phyloP scores from a whole-genome alignment of 2,888 invertebrate genomes.

The Cecidostiba fungosa region DNA sequence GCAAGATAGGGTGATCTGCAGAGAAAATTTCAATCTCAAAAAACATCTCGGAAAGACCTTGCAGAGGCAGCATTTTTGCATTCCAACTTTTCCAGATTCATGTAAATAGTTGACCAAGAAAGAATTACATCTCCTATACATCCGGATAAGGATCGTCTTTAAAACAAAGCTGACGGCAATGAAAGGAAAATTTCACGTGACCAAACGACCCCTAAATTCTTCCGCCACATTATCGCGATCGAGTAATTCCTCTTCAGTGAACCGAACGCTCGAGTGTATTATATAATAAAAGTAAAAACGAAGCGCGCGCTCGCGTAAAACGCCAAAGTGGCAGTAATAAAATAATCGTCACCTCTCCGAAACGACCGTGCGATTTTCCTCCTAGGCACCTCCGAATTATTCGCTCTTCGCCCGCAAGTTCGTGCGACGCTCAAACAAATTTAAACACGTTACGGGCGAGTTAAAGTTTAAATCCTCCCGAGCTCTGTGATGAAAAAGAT shows the following conservation, averaged over 20 bases:
- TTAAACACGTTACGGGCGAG: background rate
- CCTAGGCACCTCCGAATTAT: background rate
- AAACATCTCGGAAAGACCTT: background rate
- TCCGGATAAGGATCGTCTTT: background rate
- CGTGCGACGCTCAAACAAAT: conserved; percentile 6
- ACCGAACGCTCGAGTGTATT: background rate
- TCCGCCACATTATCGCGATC: background rate
- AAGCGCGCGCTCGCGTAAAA: background rate
- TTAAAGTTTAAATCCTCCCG: conserved; percentile 19
- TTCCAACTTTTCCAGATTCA: background rate
- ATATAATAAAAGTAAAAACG: background rate
- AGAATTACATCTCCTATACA: too few relatives aligned
- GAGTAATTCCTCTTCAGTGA: background rate
- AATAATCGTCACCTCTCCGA: conserved; percentile 4
- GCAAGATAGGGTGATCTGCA: background rate
- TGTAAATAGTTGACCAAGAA: background rate
- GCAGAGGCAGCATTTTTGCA: background rate
- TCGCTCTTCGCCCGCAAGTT: background rate
- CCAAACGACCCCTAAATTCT: conserved; percentile 19
- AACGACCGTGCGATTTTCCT: background rate
- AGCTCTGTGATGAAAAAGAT: conserved; percentile 9
- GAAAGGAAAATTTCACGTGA: background rate
- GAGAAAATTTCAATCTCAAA: conserved; percentile 1
- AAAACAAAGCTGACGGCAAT: background rate
- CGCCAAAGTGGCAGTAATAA: background rate